Evolutionary conservation across 2,113 vertebrate genomes (phyloP).

Genomic region (Vulpes ferrilata): DNA sequence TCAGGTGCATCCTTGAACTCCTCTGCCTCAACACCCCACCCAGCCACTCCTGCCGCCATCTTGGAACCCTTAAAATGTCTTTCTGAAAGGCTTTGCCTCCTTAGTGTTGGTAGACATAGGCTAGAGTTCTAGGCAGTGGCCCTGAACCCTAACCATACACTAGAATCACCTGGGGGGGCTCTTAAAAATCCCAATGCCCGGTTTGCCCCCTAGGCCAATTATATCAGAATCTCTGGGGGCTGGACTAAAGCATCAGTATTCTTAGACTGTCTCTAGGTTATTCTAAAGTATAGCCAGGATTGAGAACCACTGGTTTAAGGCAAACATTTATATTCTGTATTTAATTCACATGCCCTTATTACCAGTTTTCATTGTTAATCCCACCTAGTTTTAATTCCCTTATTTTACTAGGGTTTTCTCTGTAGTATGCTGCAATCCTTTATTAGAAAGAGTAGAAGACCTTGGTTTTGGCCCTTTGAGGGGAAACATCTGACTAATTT

Average conservation of each 20-base stretch:
- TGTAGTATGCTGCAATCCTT: neutral
- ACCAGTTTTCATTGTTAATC: neutral
- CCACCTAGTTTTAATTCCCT: neutral
- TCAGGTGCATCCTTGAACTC: constrained; percentile 97
- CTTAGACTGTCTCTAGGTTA: neutral
- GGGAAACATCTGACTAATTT: neutral
- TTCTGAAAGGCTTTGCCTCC: neutral
- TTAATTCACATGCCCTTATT: neutral
- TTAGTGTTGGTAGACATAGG: neutral
- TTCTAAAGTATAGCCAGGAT: neutral
- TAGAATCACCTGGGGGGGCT: neutral
- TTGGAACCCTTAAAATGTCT: constrained; percentile 78
- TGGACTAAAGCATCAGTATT: neutral
- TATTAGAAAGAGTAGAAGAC: neutral
- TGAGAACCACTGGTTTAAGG: neutral
- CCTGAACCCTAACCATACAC: neutral
- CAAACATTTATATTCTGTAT: neutral
- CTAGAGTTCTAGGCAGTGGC: neutral
- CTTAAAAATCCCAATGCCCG: neutral
- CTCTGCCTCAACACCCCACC: constrained; percentile 90
- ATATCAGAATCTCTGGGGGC: neutral
- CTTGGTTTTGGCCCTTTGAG: neutral
- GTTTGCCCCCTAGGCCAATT: neutral
- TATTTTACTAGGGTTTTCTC: neutral
- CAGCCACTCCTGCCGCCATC: constrained; percentile 89